A percentile compares a stretch with the other conserved stretches of the same genome.
phyloP scores from a whole-genome alignment of 2,888 invertebrate genomes.

The Lasioglossum leucozonium region DNA sequence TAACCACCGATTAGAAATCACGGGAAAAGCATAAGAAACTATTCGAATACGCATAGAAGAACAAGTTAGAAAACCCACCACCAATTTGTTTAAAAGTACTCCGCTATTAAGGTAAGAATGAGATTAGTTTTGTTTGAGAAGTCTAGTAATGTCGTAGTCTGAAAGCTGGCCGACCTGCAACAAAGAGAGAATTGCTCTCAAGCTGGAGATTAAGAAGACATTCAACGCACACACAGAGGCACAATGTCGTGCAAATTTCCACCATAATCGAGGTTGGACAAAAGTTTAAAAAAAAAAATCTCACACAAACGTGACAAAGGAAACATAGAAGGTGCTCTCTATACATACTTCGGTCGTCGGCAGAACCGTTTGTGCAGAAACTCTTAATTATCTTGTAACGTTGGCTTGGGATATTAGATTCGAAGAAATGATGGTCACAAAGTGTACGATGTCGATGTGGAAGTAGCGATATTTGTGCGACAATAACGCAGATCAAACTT shows the following conservation, averaged over 20 bases:
- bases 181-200: constrained; percentile 84
- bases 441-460: constrained; percentile 16
- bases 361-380: constrained; percentile 37
- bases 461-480: constrained; percentile 44
- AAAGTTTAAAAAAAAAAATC: constrained; percentile 19
- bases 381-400: constrained; percentile 38
- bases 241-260: constrained; percentile 57
- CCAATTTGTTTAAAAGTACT: constrained; percentile 75
- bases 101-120: constrained; percentile 79
- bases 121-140: constrained; percentile 80
- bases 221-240: constrained; percentile 60
- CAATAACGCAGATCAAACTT: constrained; percentile 32
- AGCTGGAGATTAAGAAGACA: constrained; percentile 75
- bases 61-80: constrained; percentile 79
- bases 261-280: constrained; percentile 34
- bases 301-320: constrained; percentile 30
- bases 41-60: constrained; percentile 61
- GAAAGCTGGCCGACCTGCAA: constrained; percentile 85
- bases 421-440: constrained; percentile 36
- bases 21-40: constrained; percentile 34
- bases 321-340: constrained; percentile 54
- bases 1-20: constrained; percentile 55
- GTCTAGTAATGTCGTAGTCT: constrained; percentile 85
- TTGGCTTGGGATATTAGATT: constrained; percentile 30
- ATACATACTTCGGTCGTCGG: constrained; percentile 40